Evolutionary conservation across 2,113 vertebrate genomes (phyloP).

Genomic region (Meles meles): DNA sequence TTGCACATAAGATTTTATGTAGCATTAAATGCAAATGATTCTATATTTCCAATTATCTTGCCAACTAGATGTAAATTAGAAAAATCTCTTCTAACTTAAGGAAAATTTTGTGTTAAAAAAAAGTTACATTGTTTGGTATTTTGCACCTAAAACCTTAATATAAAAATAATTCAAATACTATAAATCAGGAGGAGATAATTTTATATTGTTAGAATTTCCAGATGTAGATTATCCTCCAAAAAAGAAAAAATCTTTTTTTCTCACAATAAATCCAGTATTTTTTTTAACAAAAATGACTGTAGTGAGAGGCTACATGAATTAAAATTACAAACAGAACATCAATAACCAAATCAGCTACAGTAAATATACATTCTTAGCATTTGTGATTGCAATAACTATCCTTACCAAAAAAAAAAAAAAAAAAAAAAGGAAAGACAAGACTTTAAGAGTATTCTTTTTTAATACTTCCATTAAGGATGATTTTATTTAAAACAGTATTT

Average conservation of each 20-base stretch:
- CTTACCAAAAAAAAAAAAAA: neutral
- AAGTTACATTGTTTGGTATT: neutral
- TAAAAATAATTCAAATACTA: neutral
- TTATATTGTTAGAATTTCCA: neutral
- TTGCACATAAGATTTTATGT: neutral
- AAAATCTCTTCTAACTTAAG: neutral
- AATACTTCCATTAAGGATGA: neutral
- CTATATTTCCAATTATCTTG: neutral
- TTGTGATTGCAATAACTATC: neutral
- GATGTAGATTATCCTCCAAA: neutral
- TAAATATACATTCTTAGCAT: neutral
- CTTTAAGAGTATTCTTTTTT: neutral
- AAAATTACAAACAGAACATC: neutral
- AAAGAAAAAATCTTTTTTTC: neutral
- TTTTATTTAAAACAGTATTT: neutral
- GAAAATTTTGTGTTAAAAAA: neutral
- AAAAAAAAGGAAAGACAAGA: neutral
- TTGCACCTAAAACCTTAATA: neutral
- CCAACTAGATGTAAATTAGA: neutral
- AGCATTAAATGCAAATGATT: neutral
- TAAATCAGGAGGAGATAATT: neutral
- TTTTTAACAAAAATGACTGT: neutral
- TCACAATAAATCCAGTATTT: neutral
- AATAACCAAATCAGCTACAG: neutral
- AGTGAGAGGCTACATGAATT: neutral